Base-by-base conservation (phyloP, 2,888 invertebrate genomes). In the Germaria angustata region DNA sequence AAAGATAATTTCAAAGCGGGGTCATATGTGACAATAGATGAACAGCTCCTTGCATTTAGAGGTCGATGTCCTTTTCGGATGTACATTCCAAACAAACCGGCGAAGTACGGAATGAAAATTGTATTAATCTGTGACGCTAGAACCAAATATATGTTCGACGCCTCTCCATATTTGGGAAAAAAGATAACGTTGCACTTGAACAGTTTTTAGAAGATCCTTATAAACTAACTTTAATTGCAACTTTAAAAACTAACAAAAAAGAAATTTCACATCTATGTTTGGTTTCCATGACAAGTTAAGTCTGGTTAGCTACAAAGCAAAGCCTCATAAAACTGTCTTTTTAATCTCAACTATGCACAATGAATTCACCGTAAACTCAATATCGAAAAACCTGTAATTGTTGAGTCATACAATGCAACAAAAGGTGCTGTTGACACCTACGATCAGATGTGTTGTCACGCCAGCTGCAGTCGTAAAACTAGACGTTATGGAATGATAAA, bases 181-280 rank as follows among this genome's bases (percentile, higher is more conserved):
- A n/a, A n/a, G n/a, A n/a, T n/a, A n/a, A n/a, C n/a, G n/a, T n/a
- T n/a, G n/a, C n/a, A n/a, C n/a, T n/a, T n/a, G 77, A 77, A 77
- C 59, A 84, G 44, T 65, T 88, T 65, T 84, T 88, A 63, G 73
- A 85, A 81, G 80, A 85, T 49, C 88, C 87, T 41, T 88, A 88
- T 76, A 75, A 84, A 59, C 44, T 84, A 68, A 84, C 84, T 63
- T 53, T 75, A 46, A 44, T 79, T 53, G 72, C 87, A 57, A 84
- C 76, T 59, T 73, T 82, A 61, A 71, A 77, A 77, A 49, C 59
- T 44, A 82, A 84, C 69, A 85, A 85, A 66, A 75, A 68, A 34
- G 80, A 85, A 65, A 82, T 80, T 57, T 69, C 68, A 59, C 66
- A 71, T 66, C 83, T 13, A 63, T 72, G 39, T 68, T 80, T 76